Conservation (phyloP, 1,140 invertebrate species). For the Drosophila auraria region DNA sequence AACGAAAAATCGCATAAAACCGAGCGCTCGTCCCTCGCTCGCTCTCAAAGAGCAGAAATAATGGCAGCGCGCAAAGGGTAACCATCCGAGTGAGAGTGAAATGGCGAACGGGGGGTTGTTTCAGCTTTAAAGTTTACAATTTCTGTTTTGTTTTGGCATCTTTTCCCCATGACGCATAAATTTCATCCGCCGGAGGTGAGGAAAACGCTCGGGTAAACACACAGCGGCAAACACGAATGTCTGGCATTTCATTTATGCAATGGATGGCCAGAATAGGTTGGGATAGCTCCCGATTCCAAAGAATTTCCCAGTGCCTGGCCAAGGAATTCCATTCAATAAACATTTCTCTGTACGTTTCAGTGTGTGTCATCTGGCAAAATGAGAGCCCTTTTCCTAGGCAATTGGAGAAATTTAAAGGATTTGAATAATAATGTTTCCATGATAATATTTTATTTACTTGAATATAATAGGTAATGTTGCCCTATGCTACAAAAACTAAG, state of each 20-base stretch:
- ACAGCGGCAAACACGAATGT: constrained; percentile 9
- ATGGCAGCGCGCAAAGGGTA: constrained; percentile 42
- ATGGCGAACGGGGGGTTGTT: constrained; percentile 10
- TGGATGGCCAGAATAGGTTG: constrained; percentile 10
- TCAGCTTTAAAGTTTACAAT: constrained; percentile 45
- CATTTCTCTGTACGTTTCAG: constrained; percentile 18
- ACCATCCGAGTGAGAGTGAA: constrained; percentile 50
- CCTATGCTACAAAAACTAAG: background rate
- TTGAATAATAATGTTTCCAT: background rate
- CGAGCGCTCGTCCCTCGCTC: constrained; percentile 6
- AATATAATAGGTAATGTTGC: too few species aligned
- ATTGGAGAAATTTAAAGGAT: background rate
- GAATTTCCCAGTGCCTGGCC: constrained; percentile 14
- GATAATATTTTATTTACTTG: background rate
- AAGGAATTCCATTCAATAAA: constrained; percentile 34
- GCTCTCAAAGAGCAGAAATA: constrained; percentile 25
- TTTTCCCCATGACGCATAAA: constrained; percentile 38
- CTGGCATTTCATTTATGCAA: constrained; percentile 40
- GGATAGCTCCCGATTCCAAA: constrained; percentile 19
- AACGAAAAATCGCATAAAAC: constrained; percentile 44
- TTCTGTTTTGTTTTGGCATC: constrained; percentile 49
- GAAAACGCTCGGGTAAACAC: constrained; percentile 18
- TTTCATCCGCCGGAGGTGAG: constrained; percentile 20
- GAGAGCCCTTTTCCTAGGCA: background rate
- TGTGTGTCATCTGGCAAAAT: constrained; percentile 9